A percentile compares a stretch with the other conserved stretches of the same genome.
These are phyloP conservation scores for Galerucella pusilla DNA, from an alignment of 2,888 invertebrate species.

Conservation along the genomic window DNA sequence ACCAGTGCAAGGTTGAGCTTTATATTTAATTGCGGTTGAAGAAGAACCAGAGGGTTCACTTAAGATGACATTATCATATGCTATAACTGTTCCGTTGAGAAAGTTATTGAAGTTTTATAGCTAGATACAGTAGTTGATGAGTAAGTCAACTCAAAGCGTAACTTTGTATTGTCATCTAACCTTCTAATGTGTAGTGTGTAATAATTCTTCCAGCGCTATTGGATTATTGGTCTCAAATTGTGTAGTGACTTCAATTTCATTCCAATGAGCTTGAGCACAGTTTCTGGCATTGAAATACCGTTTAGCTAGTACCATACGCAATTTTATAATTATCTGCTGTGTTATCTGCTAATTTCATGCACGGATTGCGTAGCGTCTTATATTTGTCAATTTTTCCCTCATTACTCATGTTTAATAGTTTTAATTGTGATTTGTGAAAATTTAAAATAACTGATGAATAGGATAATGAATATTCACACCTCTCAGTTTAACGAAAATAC, in stretches of 20 bases:
- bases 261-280: too few species aligned
- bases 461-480: not conserved
- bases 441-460: not conserved
- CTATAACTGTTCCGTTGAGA: not conserved
- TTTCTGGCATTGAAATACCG: not conserved
- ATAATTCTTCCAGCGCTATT: not conserved
- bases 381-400: too few species aligned
- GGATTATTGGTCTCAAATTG: not conserved
- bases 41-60: not conserved
- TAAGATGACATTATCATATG: not conserved
- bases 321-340: too few species aligned
- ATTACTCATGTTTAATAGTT: too few species aligned
- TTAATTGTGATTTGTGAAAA: too few species aligned
- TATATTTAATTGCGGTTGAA: not conserved
- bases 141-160: not conserved
- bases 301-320: not conserved
- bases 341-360: too few species aligned
- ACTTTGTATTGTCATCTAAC: not conserved
- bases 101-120: not conserved
- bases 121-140: not conserved
- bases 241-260: not conserved
- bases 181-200: not conserved
- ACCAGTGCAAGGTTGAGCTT: not conserved
- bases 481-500: not conserved
- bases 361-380: too few species aligned